phyloP scores from a whole-genome alignment of 2,797 vertebrate species.

The Megaceryle alcyon region DNA sequence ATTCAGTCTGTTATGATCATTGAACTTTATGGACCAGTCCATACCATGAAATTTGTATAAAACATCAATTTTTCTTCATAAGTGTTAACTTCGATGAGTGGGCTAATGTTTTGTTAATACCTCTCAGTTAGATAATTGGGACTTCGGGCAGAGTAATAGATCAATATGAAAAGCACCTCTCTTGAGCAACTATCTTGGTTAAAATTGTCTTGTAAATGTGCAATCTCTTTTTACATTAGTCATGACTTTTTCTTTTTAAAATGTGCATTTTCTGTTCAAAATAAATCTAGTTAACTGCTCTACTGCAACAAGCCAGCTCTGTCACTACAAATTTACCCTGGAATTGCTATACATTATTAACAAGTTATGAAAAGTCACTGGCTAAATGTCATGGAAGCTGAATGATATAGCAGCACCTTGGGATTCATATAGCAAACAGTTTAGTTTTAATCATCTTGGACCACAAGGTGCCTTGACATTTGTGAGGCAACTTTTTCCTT shows the following conservation, averaged over 20 bases:
- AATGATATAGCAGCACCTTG: slow-evolving; percentile 76
- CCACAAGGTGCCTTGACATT: slow-evolving; percentile 82
- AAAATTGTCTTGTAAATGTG: slow-evolving; percentile 25
- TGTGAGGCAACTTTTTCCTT: slow-evolving; percentile 74
- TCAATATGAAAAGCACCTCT: background rate
- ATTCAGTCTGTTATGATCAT: background rate
- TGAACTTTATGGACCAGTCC: background rate
- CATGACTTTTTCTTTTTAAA: slow-evolving; percentile 57
- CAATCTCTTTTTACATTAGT: slow-evolving; percentile 57
- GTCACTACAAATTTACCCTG: slow-evolving; percentile 80
- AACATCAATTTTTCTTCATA: background rate
- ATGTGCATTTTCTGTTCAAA: slow-evolving; percentile 71
- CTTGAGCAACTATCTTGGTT: background rate
- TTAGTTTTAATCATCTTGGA: slow-evolving; percentile 83
- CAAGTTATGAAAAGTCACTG: slow-evolving; percentile 81
- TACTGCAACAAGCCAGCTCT: slow-evolving; percentile 76
- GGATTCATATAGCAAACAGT: slow-evolving; percentile 83
- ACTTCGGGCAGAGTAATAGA: background rate
- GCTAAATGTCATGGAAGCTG: slow-evolving; percentile 79
- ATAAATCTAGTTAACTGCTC: slow-evolving; percentile 84
- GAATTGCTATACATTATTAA: slow-evolving; percentile 83
- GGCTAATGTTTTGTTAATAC: background rate
- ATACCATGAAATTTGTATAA: background rate
- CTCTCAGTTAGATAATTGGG: background rate
- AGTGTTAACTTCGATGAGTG: background rate